phyloP scores from a whole-genome alignment of 2,113 vertebrate genomes.

The Dicrurus megarhynchus region DNA sequence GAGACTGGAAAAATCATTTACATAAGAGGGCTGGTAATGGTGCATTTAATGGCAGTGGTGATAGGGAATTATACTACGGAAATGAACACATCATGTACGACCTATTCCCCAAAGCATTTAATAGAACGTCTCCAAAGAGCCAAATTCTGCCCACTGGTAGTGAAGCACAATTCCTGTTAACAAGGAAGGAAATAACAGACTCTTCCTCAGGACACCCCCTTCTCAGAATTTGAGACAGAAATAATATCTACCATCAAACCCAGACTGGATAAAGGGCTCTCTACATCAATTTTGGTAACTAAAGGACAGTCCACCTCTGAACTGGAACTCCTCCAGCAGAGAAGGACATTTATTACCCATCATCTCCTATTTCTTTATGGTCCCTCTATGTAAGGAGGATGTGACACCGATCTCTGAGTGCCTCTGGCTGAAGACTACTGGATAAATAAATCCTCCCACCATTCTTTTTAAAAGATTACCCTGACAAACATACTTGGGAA shows the following conservation, averaged over 20 bases:
- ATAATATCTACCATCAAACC: not conserved
- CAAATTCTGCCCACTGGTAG: not conserved
- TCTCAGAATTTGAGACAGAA: not conserved
- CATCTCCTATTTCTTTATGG: not conserved
- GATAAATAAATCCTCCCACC: not conserved
- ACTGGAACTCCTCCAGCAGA: not conserved
- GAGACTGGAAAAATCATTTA: constrained; percentile 55
- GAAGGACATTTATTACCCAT: not conserved
- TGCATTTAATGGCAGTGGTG: constrained; percentile 41
- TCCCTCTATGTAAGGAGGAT: not conserved
- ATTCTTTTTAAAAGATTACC: not conserved
- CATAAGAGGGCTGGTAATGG: constrained; percentile 53
- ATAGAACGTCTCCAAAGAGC: not conserved
- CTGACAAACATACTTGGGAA: not conserved
- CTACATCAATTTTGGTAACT: not conserved
- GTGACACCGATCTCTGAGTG: not conserved
- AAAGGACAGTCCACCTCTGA: not conserved
- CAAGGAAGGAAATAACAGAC: not conserved
- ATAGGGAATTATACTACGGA: constrained; percentile 16
- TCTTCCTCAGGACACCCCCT: not conserved
- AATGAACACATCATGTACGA: constrained; percentile 3
- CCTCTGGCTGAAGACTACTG: not conserved
- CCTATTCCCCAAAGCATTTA: constrained; percentile 31
- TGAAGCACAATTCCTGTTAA: not conserved
- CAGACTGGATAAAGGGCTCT: not conserved